These are phyloP conservation scores for Neocrepidodera transversa DNA, from an alignment of 2,888 invertebrate species.

Conservation along the genomic window DNA sequence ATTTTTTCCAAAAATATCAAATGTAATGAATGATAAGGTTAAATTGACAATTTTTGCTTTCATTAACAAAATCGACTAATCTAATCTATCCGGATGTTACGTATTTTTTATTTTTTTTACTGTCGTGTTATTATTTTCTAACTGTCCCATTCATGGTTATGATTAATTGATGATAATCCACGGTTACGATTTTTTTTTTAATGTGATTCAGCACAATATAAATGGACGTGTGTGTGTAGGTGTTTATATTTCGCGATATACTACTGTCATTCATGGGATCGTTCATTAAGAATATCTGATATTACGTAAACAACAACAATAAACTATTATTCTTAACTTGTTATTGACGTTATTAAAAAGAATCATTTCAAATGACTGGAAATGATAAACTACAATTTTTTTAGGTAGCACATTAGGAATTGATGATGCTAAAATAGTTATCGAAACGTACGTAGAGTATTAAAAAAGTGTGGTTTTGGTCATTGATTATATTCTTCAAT, in stretches of 20 bases:
- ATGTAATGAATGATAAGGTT: not conserved
- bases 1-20: constrained; percentile 4
- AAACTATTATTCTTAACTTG: no score
- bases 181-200: not conserved
- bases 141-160: constrained; percentile 1
- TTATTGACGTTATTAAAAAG: not conserved
- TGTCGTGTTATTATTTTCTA: not conserved
- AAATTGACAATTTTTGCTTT: constrained; percentile 3
- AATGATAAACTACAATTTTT: not conserved
- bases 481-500: no score
- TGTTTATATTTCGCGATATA: not conserved
- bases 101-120: not conserved
- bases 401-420: not conserved
- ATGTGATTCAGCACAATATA: not conserved
- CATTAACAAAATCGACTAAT: constrained; percentile 11
- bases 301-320: no score
- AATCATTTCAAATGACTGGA: no score
- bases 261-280: not conserved
- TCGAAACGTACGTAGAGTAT: no score
- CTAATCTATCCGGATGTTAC: constrained; percentile 8
- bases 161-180: not conserved
- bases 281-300: not conserved
- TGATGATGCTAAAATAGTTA: no score
- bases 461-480: no score
- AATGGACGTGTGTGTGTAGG: not conserved